A percentile compares a stretch with the other conserved stretches of the same genome.
Conservation (phyloP, 2,797 vertebrate genomes). For the Arctocebus calabarensis region DNA sequence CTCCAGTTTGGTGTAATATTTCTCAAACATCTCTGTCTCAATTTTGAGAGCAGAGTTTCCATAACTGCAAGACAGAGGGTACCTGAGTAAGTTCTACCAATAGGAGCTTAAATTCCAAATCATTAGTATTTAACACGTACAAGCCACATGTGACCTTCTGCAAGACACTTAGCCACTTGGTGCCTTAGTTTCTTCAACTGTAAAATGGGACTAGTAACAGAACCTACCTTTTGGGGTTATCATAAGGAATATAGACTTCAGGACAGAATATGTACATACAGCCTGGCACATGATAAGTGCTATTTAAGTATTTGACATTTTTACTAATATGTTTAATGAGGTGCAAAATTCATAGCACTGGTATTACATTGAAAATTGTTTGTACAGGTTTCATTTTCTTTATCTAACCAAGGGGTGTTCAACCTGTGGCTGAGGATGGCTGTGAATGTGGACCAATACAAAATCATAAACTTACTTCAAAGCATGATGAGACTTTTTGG, state of each 20-base stretch:
- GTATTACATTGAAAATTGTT: not conserved
- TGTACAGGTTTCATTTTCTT: not conserved
- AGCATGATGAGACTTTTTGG: too few species aligned
- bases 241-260: constrained; percentile 28
- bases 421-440: too few species aligned
- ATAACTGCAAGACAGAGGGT: constrained; percentile 80
- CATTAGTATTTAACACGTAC: not conserved
- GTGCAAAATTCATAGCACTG: constrained; percentile 9
- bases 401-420: too few species aligned
- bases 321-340: not conserved
- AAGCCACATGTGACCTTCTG: not conserved
- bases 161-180: not conserved
- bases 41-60: constrained; percentile 83
- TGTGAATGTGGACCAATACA: too few species aligned
- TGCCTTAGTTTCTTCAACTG: not conserved
- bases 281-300: not conserved
- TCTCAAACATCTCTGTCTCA: constrained; percentile 89
- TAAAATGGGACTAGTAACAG: constrained; percentile 37
- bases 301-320: not conserved
- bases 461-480: too few species aligned
- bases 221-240: not conserved
- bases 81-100: not conserved
- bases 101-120: not conserved
- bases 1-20: constrained; percentile 85
- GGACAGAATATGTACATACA: not conserved